Evolutionary conservation across 2,797 vertebrate genomes (phyloP), one percentile per base, ranked within the genome.

Genomic region (Enteromius mattozi): DNA sequence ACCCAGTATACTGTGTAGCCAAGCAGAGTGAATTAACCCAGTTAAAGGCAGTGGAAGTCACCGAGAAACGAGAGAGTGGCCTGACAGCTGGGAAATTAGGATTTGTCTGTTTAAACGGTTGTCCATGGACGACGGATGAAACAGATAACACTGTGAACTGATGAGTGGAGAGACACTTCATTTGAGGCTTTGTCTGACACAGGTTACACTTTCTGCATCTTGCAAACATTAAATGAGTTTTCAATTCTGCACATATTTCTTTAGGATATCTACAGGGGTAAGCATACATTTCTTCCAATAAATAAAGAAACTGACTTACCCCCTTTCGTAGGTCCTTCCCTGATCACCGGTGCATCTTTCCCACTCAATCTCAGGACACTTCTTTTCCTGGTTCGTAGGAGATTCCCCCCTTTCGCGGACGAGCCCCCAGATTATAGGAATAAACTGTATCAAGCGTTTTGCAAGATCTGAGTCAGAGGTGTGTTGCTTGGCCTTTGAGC

Each of bases 21-120:
- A 80, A 71, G 82, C 86, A 82, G 65, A 88, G 59, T 77, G 71
- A 81, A 82, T 82, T 84, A 75, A 83, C 79, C 83, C 82, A 86
- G 42, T 84, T 75, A 49, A 68, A 82, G 12, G 27, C 72, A 80
- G 30, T 78, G 45, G 66, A 80, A 54, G 74, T 82, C 78, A 83
- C 40, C 49, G 21, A 80, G 79, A 80, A 59, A 76, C 45, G 19
- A 33, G 51, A 65, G 78, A 83, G 63, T 72, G 65, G 80, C 80
- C 65, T 86, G 71, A 82, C 82, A 82, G 69, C 75, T 47, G 40
- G 71, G 61, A 80, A 83, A 87, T 74, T 42, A 72, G 69, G 16
- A 77, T 87, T 72, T 83, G 80, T 51, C 84, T 66, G 24, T 79
- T 70, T 61, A 81, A 81, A 66, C 27, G 27, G 49, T 49, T 49